Percentiles rank a stretch among this genome's conserved stretches.
phyloP scores from a whole-genome alignment of 2,888 invertebrate species.

The Nysson spinosus region DNA sequence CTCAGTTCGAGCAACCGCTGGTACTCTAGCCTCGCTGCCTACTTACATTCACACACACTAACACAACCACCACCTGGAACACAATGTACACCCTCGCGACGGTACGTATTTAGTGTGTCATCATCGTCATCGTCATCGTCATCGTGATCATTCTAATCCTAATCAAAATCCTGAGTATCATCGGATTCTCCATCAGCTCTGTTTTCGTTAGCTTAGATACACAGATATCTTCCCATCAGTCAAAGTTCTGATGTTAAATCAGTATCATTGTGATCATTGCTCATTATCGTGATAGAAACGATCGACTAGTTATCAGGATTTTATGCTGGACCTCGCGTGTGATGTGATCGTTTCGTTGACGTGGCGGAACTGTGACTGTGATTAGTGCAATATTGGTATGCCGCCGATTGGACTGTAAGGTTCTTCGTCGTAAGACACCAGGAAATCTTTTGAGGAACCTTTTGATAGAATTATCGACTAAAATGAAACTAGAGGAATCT shows the following conservation, averaged over 20 bases:
- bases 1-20: constrained; percentile 72
- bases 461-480: no score
- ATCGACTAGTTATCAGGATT: background rate
- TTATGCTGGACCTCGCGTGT: constrained; percentile 37
- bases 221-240: background rate
- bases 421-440: background rate
- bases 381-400: constrained; percentile 31
- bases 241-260: no score
- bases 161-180: no score
- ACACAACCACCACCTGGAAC: constrained; percentile 59
- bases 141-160: no score
- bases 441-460: background rate
- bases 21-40: constrained; percentile 75
- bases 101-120: constrained; percentile 69
- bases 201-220: no score
- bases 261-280: constrained; percentile 13
- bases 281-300: constrained; percentile 1
- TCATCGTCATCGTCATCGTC: constrained; percentile 30
- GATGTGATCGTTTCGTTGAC: constrained; percentile 46
- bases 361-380: constrained; percentile 49
- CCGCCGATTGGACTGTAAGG: constrained; percentile 12
- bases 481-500: no score
- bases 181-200: background rate
- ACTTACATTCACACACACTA: constrained; percentile 68
- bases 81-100: constrained; percentile 71